Conservation (phyloP, 2,888 invertebrate species). For the Helicoverpa assulta region DNA sequence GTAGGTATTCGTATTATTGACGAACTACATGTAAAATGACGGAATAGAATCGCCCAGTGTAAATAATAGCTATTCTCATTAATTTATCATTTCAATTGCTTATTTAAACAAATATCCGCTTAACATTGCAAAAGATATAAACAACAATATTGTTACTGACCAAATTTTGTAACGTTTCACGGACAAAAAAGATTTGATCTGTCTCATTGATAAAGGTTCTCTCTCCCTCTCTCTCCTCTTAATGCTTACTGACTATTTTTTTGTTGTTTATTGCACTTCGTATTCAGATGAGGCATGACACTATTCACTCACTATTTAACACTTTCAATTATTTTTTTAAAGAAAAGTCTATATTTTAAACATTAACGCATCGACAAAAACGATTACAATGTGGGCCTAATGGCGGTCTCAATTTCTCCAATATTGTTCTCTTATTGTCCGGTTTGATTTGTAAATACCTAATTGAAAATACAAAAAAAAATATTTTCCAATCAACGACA, state of each 20-base stretch:
- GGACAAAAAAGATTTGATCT: conserved; percentile 57
- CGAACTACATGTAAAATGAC: no score
- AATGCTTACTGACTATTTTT: conserved; percentile 25
- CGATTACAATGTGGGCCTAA: conserved; percentile 46
- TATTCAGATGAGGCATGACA: not conserved
- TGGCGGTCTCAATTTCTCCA: conserved; percentile 56
- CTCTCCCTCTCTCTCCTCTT: conserved; percentile 48
- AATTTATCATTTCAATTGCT: no score
- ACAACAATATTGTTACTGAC: conserved; percentile 19
- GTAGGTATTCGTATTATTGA: no score
- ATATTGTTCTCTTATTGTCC: conserved; percentile 40
- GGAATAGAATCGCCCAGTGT: no score
- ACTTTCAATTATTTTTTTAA: conserved; percentile 15
- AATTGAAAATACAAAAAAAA: not conserved
- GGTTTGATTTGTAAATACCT: conserved; percentile 2
- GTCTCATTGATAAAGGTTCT: conserved; percentile 50
- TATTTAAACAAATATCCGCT: no score
- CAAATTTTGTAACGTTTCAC: conserved; percentile 28
- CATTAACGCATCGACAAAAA: conserved; percentile 50
- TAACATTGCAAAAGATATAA: not conserved
- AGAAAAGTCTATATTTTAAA: conserved; percentile 29
- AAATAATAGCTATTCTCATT: no score
- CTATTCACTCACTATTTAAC: not conserved
- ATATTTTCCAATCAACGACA: not conserved
- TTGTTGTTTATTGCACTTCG: conserved; percentile 13